These are phyloP conservation scores for Cricetomys ansorgei DNA, from an alignment of 2,113 vertebrate species.

Conservation along the genomic window DNA sequence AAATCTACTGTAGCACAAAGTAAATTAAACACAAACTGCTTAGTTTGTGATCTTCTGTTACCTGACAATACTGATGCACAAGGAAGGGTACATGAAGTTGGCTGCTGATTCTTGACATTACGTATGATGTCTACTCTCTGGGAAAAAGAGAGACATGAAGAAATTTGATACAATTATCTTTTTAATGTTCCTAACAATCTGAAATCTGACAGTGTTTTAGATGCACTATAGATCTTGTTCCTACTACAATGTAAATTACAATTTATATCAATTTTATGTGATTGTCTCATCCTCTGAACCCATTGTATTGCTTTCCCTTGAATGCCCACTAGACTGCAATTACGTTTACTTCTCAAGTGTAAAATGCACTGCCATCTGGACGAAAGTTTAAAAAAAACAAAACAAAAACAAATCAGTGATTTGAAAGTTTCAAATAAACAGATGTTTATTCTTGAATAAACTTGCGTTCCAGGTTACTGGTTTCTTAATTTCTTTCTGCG, in stretches of 20 bases:
- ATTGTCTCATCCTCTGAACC: not conserved
- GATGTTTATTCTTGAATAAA: slow-evolving; percentile 41
- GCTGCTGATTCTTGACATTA: not conserved
- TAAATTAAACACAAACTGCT: not conserved
- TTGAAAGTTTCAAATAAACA: slow-evolving; percentile 55
- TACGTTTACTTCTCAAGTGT: slow-evolving; percentile 46
- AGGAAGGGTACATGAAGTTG: rapidly evolving
- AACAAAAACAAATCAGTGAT: slow-evolving; percentile 3
- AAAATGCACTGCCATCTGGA: slow-evolving; percentile 49
- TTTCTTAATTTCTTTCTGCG: slow-evolving; percentile 1
- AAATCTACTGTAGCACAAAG: not conserved
- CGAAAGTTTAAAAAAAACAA: slow-evolving; percentile 22
- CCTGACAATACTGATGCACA: no score
- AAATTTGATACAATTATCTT: not conserved
- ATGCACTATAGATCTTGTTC: not conserved
- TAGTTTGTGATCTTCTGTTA: not conserved
- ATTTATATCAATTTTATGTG: not conserved
- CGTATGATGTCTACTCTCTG: not conserved
- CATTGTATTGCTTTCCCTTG: not conserved
- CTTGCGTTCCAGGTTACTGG: not conserved
- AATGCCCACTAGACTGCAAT: not conserved
- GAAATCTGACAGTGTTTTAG: not conserved
- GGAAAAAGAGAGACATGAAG: not conserved
- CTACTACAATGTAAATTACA: not conserved
- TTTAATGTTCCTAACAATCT: not conserved